Base-by-base conservation (phyloP, 2,113 vertebrate genomes). In the Callionymus lyra region DNA sequence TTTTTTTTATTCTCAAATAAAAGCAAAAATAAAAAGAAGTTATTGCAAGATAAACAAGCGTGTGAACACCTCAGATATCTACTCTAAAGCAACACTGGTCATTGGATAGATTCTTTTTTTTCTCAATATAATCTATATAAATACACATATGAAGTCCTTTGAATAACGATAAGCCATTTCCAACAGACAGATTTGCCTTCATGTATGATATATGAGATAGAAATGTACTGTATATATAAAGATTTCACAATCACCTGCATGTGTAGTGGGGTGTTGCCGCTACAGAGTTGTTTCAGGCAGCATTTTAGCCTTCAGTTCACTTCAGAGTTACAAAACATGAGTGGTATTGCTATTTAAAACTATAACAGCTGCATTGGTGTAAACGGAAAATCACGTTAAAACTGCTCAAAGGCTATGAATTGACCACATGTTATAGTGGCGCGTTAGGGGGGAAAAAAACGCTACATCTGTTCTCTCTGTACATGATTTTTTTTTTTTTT, bases 41-140 rank as follows among this genome's bases (percentile, higher is more conserved):
- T 87, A 86, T 87, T 87, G 85, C 85, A 83, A 80, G 83, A 86
- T 84, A 86, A 88, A 88, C 85, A 86, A 84, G 82, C 80, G 79
- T 86, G 81, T 84, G 80, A 85, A 86, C 80, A 85, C 80, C 77
- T 80, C 77, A 79, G 79, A 84, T 82, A 83, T 79, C 83, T 86
- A 84, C 72, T 84, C 79, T 84, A 82, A 85, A 84, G 80, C 80
- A 80, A 85, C 82, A 83, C 77, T 75, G 79, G 82, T 85, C 83
- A 78, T 82, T 79, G 73, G 73, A 85, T 86, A 85, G 80, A 84
- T 81, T 82, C 72, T 73, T 78, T 45, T 45, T n/a, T 79, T 71
- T 72, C 63, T 84, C 78, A 80, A 87, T 87, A 86, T 79, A 87
- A 82, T 87, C 84, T 87, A 84, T 87, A 87, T 87, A 87, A 87